Percentiles rank a stretch among this genome's conserved stretches.
phyloP scores from a whole-genome alignment of 2,113 vertebrate species.

The Vombatus ursinus region DNA sequence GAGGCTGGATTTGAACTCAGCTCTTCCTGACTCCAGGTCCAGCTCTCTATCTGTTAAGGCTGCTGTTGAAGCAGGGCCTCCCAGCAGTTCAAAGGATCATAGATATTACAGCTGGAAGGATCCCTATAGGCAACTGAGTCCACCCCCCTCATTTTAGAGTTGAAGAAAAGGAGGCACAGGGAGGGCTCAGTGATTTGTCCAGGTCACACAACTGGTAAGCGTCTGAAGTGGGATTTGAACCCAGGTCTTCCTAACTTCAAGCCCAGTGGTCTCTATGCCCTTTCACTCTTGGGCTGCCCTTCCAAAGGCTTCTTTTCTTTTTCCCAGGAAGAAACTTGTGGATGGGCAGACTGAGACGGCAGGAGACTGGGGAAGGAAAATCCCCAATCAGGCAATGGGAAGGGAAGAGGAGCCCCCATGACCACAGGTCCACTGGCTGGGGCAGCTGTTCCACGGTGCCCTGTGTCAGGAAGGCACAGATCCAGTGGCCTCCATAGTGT shows the following conservation, averaged over 20 bases:
- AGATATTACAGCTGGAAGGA: neutral
- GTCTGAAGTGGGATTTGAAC: neutral
- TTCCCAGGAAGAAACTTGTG: neutral
- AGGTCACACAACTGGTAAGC: neutral
- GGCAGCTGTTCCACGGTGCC: neutral
- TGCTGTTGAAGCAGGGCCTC: neutral
- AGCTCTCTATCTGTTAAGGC: neutral
- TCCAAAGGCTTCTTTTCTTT: neutral
- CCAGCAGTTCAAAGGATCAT: neutral
- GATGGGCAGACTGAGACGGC: neutral
- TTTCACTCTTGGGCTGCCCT: neutral
- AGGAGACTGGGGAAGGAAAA: neutral
- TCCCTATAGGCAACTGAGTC: neutral
- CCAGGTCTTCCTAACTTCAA: too few relatives aligned
- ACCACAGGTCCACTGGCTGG: neutral
- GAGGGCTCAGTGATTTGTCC: neutral
- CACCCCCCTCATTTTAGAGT: too few relatives aligned
- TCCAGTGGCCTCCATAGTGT: neutral
- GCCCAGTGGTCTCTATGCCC: neutral
- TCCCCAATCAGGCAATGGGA: neutral
- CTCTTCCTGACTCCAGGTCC: neutral
- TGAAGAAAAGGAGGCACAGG: neutral
- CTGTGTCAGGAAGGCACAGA: neutral
- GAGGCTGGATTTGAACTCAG: neutral
- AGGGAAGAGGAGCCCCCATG: neutral